Base-by-base conservation (phyloP, 92 coral and sea anemone genomes). In the Paragorgia papillata region DNA sequence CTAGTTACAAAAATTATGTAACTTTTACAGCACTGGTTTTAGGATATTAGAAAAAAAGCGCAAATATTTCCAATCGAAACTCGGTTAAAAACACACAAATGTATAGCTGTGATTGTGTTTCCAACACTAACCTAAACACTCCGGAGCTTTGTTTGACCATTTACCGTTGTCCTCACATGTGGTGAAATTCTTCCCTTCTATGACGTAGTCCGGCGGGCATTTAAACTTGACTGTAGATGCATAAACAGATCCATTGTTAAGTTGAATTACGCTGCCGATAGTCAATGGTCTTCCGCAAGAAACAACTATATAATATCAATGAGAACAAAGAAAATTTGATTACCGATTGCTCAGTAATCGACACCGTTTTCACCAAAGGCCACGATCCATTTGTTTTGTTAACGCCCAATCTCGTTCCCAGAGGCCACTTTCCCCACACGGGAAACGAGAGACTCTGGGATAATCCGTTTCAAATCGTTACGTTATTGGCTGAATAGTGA, bases 101-200 rank as follows among this genome's bases (percentile, higher is more conserved):
- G n/a, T n/a, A n/a, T n/a, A n/a, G n/a, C n/a, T n/a, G n/a, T n/a
- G n/a, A n/a, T n/a, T n/a, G n/a, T n/a, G n/a, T n/a, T 37, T 25
- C 3, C 31, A 46, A 25, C 51, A 67, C 74, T 41, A 24, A 67
- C 74, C 74, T 67, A 67, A 46, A 17, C 74, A 67, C 7, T 67
- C 9, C 24, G 74, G 74, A 44, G 44, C 37, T 12, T 46, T 27
- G 57, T 54, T 29, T 2, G 74, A 67, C 74, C 74, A 67, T 46
- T 44, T 8, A 24, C 74, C 74, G 44, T 67, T 31, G 18, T 67
- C 35, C 34, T 15, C 18, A 28, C 74, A 67, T 3, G 19, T 2
- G 21, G 32, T 15, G 14, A 14, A 21, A 21, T 25, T 24, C 26
- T 67, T 46, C 14, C 74, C 57, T 22, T 30, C n/a, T 21, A 67